phyloP scores from a whole-genome alignment of 2,797 vertebrate species.

The Yasuhikotakia modesta region DNA sequence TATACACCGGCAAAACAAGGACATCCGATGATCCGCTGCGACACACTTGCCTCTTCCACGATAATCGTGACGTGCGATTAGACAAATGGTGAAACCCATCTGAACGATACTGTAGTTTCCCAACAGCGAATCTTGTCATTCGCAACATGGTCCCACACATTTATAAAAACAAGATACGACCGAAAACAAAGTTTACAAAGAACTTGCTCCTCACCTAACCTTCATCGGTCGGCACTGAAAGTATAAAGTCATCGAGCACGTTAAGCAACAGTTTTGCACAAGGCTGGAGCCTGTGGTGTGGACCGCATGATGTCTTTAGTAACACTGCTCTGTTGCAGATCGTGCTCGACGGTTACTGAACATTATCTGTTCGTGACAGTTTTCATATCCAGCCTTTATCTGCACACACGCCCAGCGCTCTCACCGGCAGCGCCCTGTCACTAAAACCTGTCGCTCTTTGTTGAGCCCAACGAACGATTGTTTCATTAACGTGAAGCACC shows the following conservation, averaged over 20 bases:
- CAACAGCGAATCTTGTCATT: slow-evolving; percentile 58
- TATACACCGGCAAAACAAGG: slow-evolving; percentile 22
- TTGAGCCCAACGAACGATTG: neutral
- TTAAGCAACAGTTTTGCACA: neutral
- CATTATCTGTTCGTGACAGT: slow-evolving; percentile 74
- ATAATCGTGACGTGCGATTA: slow-evolving; percentile 36
- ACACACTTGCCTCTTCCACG: slow-evolving; percentile 51
- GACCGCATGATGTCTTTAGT: slow-evolving; percentile 15
- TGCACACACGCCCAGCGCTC: slow-evolving; percentile 60
- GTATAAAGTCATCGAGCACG: slow-evolving; percentile 5
- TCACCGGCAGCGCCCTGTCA: slow-evolving; percentile 71
- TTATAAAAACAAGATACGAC: neutral
- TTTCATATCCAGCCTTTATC: slow-evolving; percentile 62
- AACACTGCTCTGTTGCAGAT: neutral
- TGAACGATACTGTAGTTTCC: slow-evolving; percentile 53
- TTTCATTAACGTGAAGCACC: neutral
- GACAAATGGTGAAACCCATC: slow-evolving; percentile 57
- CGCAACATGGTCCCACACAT: slow-evolving; percentile 67
- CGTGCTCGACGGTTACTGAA: slow-evolving; percentile 68
- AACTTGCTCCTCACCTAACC: neutral
- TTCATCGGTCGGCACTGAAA: slow-evolving; percentile 1
- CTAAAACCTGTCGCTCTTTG: slow-evolving; percentile 58
- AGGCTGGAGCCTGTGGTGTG: neutral
- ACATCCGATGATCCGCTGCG: neutral
- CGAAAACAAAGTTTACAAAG: neutral